Evolutionary conservation across 2,888 invertebrate species (phyloP).

Genomic region (Steinernema scapterisci): DNA sequence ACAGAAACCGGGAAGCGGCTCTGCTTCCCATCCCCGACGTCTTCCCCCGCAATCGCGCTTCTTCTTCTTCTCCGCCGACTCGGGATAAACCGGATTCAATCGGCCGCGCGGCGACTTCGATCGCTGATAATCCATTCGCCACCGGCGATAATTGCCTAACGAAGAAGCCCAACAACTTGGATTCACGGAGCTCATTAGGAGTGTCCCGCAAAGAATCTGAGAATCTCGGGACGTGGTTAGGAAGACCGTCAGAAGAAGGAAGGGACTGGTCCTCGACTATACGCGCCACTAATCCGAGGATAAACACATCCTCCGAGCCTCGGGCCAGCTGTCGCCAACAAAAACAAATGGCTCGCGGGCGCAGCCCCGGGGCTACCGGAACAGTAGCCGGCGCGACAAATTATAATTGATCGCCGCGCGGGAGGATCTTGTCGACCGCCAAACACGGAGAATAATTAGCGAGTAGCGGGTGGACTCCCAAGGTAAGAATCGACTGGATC

Average conservation of each 20-base stretch:
- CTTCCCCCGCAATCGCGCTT: neutral
- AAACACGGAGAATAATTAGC: neutral
- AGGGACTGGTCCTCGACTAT: constrained; percentile 12
- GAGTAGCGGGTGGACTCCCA: neutral
- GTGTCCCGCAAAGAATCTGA: neutral
- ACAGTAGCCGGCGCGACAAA: constrained; percentile 18
- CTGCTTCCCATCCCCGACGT: neutral
- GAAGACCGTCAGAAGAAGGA: neutral
- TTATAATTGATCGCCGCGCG: constrained; percentile 28
- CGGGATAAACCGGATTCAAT: constrained; percentile 24
- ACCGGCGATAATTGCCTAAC: constrained; percentile 19
- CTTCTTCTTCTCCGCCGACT: constrained; percentile 13
- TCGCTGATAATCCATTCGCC: constrained; percentile 12
- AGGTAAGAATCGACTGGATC: neutral
- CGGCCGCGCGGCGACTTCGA: neutral
- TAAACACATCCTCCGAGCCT: neutral
- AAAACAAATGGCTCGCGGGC: constrained; percentile 20
- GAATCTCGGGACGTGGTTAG: neutral
- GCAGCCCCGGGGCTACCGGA: constrained; percentile 21
- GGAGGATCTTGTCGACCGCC: neutral
- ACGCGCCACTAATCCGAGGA: constrained; percentile 11
- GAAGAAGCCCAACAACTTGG: constrained; percentile 12
- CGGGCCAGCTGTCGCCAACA: constrained; percentile 27
- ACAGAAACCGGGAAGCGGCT: constrained; percentile 24
- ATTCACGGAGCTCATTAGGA: neutral